These are phyloP conservation scores for Heliconius sara DNA, from an alignment of 2,888 invertebrate genomes.

Conservation along the genomic window DNA sequence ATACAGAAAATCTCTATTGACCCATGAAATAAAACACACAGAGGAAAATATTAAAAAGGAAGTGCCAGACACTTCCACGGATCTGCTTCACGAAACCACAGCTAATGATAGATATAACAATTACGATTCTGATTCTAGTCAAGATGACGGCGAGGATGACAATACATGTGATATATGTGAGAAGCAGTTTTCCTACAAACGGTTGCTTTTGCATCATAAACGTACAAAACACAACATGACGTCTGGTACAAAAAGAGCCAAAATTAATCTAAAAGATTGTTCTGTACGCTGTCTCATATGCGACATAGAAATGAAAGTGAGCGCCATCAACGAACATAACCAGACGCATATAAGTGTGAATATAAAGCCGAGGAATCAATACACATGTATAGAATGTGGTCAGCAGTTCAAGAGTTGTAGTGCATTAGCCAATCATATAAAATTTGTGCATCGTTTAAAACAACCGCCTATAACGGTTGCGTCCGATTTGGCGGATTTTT, in stretches of 20 bases:
- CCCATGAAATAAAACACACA: constrained; percentile 60
- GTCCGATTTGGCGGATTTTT: constrained; percentile 79
- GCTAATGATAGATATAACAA: constrained; percentile 48
- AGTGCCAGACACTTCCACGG: constrained; percentile 57
- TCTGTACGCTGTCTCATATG: constrained; percentile 76
- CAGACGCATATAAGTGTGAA: constrained; percentile 71
- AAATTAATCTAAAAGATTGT: constrained; percentile 74
- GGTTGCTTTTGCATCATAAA: constrained; percentile 73
- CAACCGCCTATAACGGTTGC: constrained; percentile 56
- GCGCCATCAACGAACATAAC: constrained; percentile 75
- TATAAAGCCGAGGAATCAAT: constrained; percentile 75
- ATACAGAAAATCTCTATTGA: constrained; percentile 67
- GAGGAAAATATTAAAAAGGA: constrained; percentile 59
- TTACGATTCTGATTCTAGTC: constrained; percentile 73
- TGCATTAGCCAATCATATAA: constrained; percentile 73
- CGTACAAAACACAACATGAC: constrained; percentile 76
- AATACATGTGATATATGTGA: constrained; percentile 80
- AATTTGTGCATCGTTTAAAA: constrained; percentile 69
- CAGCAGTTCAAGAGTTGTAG: constrained; percentile 75
- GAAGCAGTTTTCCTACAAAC: constrained; percentile 77
- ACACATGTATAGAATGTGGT: constrained; percentile 75
- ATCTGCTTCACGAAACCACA: constrained; percentile 56
- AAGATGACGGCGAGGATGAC: constrained; percentile 71
- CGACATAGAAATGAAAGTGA: constrained; percentile 76
- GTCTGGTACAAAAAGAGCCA: constrained; percentile 73